These are phyloP conservation scores for Habrosyne pyritoides DNA, from an alignment of 2,888 invertebrate species.

Conservation along the genomic window DNA sequence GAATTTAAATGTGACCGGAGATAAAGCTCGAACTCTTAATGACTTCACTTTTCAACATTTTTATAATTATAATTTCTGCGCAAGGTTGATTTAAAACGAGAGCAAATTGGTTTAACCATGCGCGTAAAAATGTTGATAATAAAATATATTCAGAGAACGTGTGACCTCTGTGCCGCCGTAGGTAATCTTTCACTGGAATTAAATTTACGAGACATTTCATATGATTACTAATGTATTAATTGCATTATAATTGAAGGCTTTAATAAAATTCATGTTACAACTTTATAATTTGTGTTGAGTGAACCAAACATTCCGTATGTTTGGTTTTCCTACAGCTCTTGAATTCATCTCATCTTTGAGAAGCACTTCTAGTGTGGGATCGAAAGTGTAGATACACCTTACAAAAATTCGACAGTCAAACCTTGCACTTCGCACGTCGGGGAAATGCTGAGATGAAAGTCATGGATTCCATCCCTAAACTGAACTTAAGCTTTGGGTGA, in stretches of 20 bases:
- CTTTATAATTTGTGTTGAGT: not conserved
- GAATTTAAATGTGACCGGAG: constrained; percentile 31
- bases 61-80: constrained; percentile 46
- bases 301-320: not conserved
- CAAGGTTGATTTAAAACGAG: constrained; percentile 59
- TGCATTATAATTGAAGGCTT: constrained; percentile 21
- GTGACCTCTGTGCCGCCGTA: constrained; percentile 43
- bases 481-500: too few species aligned
- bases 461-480: too few species aligned
- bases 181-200: constrained; percentile 44
- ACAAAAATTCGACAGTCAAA: too few species aligned
- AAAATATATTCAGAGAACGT: constrained; percentile 47
- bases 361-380: too few species aligned
- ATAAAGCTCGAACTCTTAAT: constrained; percentile 33
- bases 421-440: too few species aligned
- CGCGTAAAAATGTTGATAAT: constrained; percentile 38
- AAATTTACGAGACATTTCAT: constrained; percentile 33
- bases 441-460: too few species aligned
- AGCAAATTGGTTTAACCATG: constrained; percentile 46
- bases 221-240: constrained; percentile 24
- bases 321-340: not conserved
- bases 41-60: constrained; percentile 38
- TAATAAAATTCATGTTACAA: constrained; percentile 5
- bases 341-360: too few species aligned
- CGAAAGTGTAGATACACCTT: too few species aligned